Evolutionary conservation across 2,888 invertebrate genomes (phyloP), one percentile per base, ranked within the genome.

Genomic region (Hybos culiciformis): DNA sequence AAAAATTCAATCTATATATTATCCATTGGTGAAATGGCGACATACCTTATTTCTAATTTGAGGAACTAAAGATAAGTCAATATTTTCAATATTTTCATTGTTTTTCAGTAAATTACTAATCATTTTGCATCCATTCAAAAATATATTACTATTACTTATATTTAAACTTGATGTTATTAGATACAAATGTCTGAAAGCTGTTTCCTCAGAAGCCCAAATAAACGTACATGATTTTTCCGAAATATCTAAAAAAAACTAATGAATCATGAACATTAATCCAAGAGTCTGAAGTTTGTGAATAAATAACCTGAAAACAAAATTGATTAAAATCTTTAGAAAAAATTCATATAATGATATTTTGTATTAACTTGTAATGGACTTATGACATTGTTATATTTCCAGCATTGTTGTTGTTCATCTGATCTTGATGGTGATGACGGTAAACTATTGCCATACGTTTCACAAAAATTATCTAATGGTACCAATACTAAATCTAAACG

Each of bases 261-360:
- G 92, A 73, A 61, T 94, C 92, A 62, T 93, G 88, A 3, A 93
- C 85, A 67, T 94, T 93, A 46, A 94, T 79, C 94, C 94, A 94
- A n/a, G 87, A 77, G 45, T 79, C 75, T 0, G 86, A 79, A 46
- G 55, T 54, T 48, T 62, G 58, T 49, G 69, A 62, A 46, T 63
- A 67, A 41, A 70, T 62, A 23, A 68, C 63, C 56, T 62, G 47
- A 18, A 51, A 53, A 7, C 9, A 15, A 31, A 34, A 23, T 12
- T 12, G 17, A 18, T 34, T 11, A 20, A 24, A 34, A 20, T 14
- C 5, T 26, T 6, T n/a, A 39, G 15, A 17, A 8, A 4, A 11
- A 41, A 19, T 26, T 8, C 14, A 15, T 1, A 17, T 39, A 26
- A 11, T 11, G 5, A 42, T 4, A 32, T 31, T 12, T 6, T 26